Evolutionary conservation across 1,140 invertebrate species (phyloP), one percentile per base, ranked within the genome.

Genomic region (Argopecten irradians): DNA sequence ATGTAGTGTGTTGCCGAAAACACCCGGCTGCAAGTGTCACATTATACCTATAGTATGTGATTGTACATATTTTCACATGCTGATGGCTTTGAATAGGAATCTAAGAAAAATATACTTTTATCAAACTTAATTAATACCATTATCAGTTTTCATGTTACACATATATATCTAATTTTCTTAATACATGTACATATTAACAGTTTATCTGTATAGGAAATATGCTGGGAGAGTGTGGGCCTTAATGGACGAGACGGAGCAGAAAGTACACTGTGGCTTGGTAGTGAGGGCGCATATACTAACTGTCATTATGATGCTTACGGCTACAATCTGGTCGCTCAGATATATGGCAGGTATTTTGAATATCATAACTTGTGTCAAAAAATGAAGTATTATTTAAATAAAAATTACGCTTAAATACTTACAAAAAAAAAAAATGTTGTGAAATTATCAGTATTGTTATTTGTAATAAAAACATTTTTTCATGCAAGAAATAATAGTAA

Each of bases 291-390:
- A 34, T 98, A 99, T 94, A 99, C 99, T 1, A 98, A 98, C 36
- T 98, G 98, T 90, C 98, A 99, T 96, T 97, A 97, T 94, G 98
- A 99, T 95, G 98, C 98, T 2, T 99, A 99, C 96, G 98, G 98
- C 0, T 98, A 97, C 92, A 99, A 99, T 96, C 97, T 99, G 93
- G 97, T 99, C 33, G 97, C 97, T 84, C 98, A 99, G 96, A 96
- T 98, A 86, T 96, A 96, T 96, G 98, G 98, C 93, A 97, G 96
- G 98, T 98, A 95, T 95, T 95, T 92, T 88, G 34, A n/a, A 82
- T 82, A 32, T 46, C 85, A 28, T 9, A 8, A 33, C 33, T 32
- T 55, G 36, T n/a, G 32, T 39, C n/a, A 46, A 28, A 28, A 8
- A 11, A 11, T 82, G 35, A n/a, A 11, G 7, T 87, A 28, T n/a